Conservation (phyloP, 2,888 invertebrate species). For the Pelosia muscerda region DNA sequence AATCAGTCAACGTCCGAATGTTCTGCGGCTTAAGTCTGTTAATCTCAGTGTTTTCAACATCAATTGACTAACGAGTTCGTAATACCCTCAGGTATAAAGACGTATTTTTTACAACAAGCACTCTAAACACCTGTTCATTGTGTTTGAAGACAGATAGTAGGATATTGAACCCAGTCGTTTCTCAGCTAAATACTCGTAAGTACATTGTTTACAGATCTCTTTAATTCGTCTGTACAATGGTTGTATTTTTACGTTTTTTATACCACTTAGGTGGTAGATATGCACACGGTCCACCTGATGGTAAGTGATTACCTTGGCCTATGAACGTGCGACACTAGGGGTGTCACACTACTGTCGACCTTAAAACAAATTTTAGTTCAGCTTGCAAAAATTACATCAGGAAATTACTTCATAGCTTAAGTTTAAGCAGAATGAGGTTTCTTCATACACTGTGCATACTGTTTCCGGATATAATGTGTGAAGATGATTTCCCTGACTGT, state of each 20-base stretch:
- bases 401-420: too few species aligned
- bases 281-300: too few species aligned
- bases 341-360: too few species aligned
- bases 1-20: neutral
- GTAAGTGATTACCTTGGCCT: too few species aligned
- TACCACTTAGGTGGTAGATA: neutral
- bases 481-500: too few species aligned
- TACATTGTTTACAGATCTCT: constrained; percentile 33
- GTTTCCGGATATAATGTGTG: too few species aligned
- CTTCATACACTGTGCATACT: too few species aligned
- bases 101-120: neutral
- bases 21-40: neutral
- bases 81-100: neutral
- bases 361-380: too few species aligned
- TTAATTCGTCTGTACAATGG: neutral
- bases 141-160: constrained; percentile 48
- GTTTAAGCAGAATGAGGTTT: too few species aligned
- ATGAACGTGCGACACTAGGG: too few species aligned
- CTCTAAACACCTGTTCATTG: constrained; percentile 16
- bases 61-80: constrained; percentile 2
- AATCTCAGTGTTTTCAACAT: neutral
- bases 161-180: constrained; percentile 45
- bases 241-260: neutral
- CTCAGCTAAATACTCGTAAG: constrained; percentile 40
- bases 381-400: too few species aligned